Base-by-base conservation (phyloP, 2,113 vertebrate species). In the Labeo rohita region DNA sequence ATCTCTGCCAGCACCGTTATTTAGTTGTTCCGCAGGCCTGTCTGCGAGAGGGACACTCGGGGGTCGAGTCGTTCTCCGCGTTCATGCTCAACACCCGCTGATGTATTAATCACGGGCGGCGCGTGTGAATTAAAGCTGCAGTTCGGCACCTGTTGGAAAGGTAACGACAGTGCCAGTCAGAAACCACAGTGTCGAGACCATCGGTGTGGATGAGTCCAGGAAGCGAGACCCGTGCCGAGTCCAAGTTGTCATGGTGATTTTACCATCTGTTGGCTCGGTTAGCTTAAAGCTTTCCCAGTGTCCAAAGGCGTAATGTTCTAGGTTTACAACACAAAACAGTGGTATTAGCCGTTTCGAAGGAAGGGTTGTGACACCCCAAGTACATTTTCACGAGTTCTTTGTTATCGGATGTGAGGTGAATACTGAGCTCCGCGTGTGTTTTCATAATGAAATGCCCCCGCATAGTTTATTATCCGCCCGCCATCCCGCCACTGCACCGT, bases 171-270 rank as follows among this genome's bases (percentile, higher is more conserved):
- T 2, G 84, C 36, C 75, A 54, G 34, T 70, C 75, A 85, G 63
- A 28, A 47, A 28, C 6, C 78, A 28, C 28, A 61, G 56, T 2
- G 11, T 61, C 56, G 47, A 50, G 47, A 36, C 50, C 50, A 61
- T 66, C 80, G 63, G 74, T 68, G 84, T 85, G 75, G 61, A 18
- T 43, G 61, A 66, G 68, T 56, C 75, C 61, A 85, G 61, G 65
- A 85, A 85, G 61, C 16, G 76, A 89, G 66, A 83, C 85, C 74
- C 70, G 39, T 50, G 65, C 10, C 28, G 82, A 52, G 70, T 85
- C 52, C 54, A 84, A 78, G 88, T 89, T 85, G 85, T 89, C 83
- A 87, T 89, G 86, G 88, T 82, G 83, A 89, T 89, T 79, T 87
- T 72, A 56, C 83, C 82, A 88, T 90, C 78, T 90, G 83, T 85